phyloP scores from a whole-genome alignment of 2,113 vertebrate genomes.

The Felis chaus region DNA sequence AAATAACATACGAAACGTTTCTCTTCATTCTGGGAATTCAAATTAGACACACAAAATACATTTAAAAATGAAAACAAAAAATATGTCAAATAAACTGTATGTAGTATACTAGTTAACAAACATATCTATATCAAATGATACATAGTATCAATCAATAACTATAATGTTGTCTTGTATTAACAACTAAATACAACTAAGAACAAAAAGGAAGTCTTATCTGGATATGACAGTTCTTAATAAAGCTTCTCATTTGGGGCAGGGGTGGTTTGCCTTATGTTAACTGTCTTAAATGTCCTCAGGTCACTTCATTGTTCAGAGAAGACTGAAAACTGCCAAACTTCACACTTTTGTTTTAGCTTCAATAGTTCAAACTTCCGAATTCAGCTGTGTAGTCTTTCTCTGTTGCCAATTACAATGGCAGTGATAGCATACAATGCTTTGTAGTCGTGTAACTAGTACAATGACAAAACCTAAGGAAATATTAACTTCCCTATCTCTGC shows the following conservation, averaged over 20 bases:
- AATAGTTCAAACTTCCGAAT: background rate
- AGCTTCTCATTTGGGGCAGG: background rate
- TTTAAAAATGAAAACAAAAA: conserved; percentile 10
- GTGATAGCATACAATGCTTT: background rate
- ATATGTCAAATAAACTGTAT: background rate
- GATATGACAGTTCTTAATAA: background rate
- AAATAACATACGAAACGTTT: background rate
- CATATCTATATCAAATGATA: background rate
- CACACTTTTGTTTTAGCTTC: background rate
- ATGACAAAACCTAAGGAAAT: background rate
- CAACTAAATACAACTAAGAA: background rate
- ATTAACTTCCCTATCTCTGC: background rate
- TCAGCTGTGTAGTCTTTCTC: background rate
- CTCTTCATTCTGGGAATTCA: background rate
- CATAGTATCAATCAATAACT: background rate
- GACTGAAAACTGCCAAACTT: background rate
- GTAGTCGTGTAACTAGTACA: background rate
- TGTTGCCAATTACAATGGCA: background rate
- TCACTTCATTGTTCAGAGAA: background rate
- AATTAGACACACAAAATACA: background rate
- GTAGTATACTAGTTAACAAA: background rate
- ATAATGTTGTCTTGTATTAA: background rate
- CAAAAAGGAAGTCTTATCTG: background rate
- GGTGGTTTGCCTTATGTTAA: background rate
- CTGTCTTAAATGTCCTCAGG: background rate